Evolutionary conservation across 2,888 invertebrate species (phyloP).

Genomic region (Caenorhabditis macrosperma): DNA sequence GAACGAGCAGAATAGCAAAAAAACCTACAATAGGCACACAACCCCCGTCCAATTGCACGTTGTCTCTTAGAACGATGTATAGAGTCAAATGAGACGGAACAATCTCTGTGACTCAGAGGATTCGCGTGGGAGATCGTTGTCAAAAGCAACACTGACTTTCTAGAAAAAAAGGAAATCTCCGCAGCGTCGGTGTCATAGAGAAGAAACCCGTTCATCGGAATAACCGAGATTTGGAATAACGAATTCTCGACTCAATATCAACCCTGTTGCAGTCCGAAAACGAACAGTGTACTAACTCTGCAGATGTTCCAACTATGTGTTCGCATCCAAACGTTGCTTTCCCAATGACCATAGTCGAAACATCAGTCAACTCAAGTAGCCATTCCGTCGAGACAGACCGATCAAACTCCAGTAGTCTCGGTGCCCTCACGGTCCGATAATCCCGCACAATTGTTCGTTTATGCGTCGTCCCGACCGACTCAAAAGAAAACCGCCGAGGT

Average conservation of each 20-base stretch:
- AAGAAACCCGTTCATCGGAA: too few relatives aligned
- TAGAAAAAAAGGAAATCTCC: too few relatives aligned
- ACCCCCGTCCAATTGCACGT: constrained; percentile 25
- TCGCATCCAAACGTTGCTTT: too few relatives aligned
- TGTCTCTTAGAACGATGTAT: constrained; percentile 26
- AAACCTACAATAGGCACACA: constrained; percentile 49
- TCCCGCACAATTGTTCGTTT: constrained; percentile 40
- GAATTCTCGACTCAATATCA: too few relatives aligned
- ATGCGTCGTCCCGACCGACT: not conserved
- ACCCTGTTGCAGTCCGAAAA: too few relatives aligned
- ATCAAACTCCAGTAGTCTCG: constrained; percentile 42
- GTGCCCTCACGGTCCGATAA: constrained; percentile 27
- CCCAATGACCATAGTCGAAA: constrained; percentile 10
- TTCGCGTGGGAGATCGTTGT: too few relatives aligned
- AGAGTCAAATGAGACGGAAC: constrained; percentile 31
- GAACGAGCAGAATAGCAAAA: not conserved
- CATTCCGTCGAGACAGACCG: constrained; percentile 16
- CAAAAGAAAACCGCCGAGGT: not conserved
- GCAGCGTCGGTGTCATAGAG: too few relatives aligned
- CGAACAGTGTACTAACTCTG: too few relatives aligned
- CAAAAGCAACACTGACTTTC: too few relatives aligned
- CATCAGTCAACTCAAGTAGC: not conserved
- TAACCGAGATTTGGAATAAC: too few relatives aligned
- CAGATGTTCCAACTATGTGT: too few relatives aligned
- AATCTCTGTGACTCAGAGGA: too few relatives aligned